A percentile compares a stretch with the other conserved stretches of the same genome.
phyloP scores from a whole-genome alignment of 2,113 vertebrate species.

The Fulica atra region DNA sequence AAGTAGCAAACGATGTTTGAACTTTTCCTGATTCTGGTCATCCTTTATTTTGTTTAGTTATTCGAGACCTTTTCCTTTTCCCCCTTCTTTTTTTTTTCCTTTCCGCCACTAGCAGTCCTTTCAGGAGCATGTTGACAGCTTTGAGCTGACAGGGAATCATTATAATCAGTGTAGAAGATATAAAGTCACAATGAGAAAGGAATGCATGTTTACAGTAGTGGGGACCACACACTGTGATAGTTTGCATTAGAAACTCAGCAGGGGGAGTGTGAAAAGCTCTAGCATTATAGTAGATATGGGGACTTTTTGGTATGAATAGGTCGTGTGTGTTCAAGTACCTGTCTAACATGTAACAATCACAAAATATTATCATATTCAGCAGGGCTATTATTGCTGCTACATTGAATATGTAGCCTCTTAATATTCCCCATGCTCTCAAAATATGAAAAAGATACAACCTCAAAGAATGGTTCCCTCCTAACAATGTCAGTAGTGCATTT shows the following conservation, averaged over 20 bases:
- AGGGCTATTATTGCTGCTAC: constrained; percentile 13
- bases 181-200: constrained; percentile 71
- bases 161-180: constrained; percentile 75
- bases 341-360: constrained; percentile 40
- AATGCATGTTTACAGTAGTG: constrained; percentile 75
- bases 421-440: constrained; percentile 5
- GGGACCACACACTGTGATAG: constrained; percentile 75
- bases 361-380: constrained; percentile 50
- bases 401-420: constrained; percentile 15
- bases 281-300: constrained; percentile 53
- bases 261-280: constrained; percentile 60
- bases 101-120: constrained; percentile 22
- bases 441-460: background rate
- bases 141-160: constrained; percentile 74
- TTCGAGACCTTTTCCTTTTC: background rate
- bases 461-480: background rate
- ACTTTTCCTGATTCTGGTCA: background rate
- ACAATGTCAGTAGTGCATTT: background rate
- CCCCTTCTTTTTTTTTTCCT: background rate
- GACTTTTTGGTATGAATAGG: constrained; percentile 63
- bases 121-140: constrained; percentile 70
- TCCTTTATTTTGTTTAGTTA: constrained; percentile 6
- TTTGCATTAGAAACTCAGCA: constrained; percentile 79
- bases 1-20: background rate
- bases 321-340: constrained; percentile 67